These are phyloP conservation scores for human (Homo sapiens) DNA, from an alignment of 2,113 vertebrate genomes.

Conservation along the genomic window DNA sequence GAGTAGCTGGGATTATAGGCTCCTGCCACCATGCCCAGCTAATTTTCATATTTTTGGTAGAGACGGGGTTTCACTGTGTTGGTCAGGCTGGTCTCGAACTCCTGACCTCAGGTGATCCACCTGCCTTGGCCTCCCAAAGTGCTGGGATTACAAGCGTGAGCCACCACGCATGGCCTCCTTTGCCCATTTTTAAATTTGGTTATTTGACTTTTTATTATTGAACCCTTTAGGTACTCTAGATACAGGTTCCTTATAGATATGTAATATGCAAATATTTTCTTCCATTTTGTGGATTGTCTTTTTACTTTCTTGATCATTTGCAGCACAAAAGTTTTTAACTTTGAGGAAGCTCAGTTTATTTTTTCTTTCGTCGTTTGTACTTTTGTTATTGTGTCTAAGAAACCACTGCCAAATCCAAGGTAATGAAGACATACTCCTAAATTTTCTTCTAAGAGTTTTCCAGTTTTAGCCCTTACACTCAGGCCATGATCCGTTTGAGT, in stretches of 20 bases:
- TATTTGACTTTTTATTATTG: background rate
- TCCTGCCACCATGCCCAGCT: no score
- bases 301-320: background rate
- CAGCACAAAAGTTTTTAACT: background rate
- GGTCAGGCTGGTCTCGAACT: no score
- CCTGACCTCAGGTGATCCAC: no score
- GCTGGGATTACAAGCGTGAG: no score
- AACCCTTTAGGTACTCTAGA: background rate
- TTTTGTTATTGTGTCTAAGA: background rate
- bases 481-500: background rate
- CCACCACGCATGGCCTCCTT: no score
- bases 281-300: background rate
- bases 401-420: background rate
- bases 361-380: background rate
- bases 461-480: background rate
- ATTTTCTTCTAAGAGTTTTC: background rate
- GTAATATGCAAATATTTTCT: background rate
- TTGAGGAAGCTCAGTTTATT: background rate
- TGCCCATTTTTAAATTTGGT: background rate
- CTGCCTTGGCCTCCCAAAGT: no score
- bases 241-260: background rate
- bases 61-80: no score
- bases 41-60: no score
- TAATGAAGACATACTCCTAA: background rate
- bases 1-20: no score